phyloP scores from a whole-genome alignment of 1,140 invertebrate species.

The Cyclargus thomasi region DNA sequence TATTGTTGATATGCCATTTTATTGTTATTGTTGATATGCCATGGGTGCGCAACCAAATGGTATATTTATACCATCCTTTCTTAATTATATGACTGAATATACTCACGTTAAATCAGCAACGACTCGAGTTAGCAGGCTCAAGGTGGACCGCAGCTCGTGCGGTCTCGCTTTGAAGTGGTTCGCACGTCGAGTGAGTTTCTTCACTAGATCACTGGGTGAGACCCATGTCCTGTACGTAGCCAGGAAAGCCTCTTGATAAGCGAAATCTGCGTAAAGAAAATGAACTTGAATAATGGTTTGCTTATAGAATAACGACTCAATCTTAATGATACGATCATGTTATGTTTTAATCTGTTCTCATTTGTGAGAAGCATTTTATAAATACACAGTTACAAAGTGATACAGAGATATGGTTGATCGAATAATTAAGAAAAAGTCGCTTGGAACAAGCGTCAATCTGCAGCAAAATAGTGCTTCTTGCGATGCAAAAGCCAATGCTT shows the following conservation, averaged over 20 bases:
- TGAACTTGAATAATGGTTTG: neutral
- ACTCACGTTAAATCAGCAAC: constrained; percentile 96
- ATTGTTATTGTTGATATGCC: too few relatives aligned
- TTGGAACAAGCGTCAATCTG: constrained; percentile 3
- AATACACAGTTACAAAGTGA: too few relatives aligned
- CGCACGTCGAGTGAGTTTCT: constrained; percentile 87
- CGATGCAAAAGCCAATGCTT: constrained; percentile 7
- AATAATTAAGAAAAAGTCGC: constrained; percentile 5
- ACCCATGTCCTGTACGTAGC: constrained; percentile 98
- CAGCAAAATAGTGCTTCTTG: constrained; percentile 2
- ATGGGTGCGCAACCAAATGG: constrained; percentile 25
- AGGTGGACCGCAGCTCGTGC: constrained; percentile 86
- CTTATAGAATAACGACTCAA: neutral
- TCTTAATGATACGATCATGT: constrained; percentile 6
- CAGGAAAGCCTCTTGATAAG: constrained; percentile 97
- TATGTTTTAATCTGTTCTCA: neutral
- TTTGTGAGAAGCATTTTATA: too few relatives aligned
- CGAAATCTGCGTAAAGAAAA: constrained; percentile 81
- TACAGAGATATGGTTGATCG: neutral
- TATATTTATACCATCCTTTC: neutral
- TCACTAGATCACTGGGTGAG: constrained; percentile 89
- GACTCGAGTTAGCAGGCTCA: constrained; percentile 89
- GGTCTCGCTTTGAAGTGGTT: constrained; percentile 87
- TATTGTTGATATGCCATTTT: too few relatives aligned
- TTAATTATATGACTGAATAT: neutral